A percentile compares a stretch with the other conserved stretches of the same genome.
Evolutionary conservation across 2,113 vertebrate species (phyloP).

Genomic region (Pitta sordida): DNA sequence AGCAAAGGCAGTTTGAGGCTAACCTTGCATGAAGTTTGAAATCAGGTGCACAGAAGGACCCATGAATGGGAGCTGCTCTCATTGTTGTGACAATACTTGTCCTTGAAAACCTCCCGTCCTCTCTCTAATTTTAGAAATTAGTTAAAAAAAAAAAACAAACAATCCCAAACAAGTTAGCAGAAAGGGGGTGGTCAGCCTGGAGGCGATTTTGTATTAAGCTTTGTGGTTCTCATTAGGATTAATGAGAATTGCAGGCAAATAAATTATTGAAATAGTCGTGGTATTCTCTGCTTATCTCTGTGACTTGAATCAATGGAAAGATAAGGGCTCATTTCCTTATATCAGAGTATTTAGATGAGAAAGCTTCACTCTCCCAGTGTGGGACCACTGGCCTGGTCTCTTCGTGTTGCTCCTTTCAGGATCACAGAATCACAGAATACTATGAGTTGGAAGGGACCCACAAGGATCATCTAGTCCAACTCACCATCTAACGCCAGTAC

Average conservation of each 20-base stretch:
- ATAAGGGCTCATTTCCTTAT: neutral
- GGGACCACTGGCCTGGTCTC: accelerated
- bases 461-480: too few species aligned
- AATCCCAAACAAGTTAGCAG: neutral
- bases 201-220: neutral
- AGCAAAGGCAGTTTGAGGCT: neutral
- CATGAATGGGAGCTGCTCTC: neutral
- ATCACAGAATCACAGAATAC: too few species aligned
- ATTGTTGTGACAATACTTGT: neutral
- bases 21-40: neutral
- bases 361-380: neutral
- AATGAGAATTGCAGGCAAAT: neutral
- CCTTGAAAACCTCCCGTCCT: neutral
- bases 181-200: neutral
- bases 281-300: neutral
- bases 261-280: neutral
- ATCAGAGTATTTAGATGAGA: neutral
- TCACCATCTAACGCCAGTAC: too few species aligned
- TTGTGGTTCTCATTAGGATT: neutral
- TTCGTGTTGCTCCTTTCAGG: neutral
- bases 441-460: too few species aligned
- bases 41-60: neutral
- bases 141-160: neutral
- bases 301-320: neutral
- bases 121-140: neutral